Conservation (phyloP, 2,113 vertebrate species). For the Labeo catla region DNA sequence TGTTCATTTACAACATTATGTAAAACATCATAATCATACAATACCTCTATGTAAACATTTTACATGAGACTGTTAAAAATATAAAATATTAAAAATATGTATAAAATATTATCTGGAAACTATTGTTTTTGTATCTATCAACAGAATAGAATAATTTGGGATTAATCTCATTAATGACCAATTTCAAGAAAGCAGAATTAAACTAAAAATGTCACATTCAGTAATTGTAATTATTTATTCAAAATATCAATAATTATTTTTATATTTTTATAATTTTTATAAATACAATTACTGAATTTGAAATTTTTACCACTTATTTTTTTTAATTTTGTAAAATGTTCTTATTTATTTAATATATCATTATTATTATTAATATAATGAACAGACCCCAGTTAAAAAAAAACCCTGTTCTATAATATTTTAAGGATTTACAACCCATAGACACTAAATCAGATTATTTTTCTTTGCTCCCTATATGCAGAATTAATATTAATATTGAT, state of each 20-base stretch:
- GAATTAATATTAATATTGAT: too few relatives aligned
- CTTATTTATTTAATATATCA: neutral
- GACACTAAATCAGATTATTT: neutral
- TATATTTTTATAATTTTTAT: too few relatives aligned
- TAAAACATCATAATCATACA: neutral
- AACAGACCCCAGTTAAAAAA: neutral
- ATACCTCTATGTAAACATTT: neutral
- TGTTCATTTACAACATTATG: neutral
- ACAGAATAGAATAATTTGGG: neutral
- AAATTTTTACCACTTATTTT: too few relatives aligned
- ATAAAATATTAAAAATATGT: neutral
- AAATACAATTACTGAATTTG: too few relatives aligned
- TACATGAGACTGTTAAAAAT: neutral
- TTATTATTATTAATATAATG: neutral
- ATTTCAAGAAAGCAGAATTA: neutral
- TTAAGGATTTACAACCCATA: neutral
- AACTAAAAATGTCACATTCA: neutral
- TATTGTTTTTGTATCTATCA: neutral
- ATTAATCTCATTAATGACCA: neutral
- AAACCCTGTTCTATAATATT: neutral
- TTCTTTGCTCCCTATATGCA: neutral
- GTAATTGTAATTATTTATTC: too few relatives aligned
- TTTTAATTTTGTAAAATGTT: neutral
- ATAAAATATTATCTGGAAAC: neutral
- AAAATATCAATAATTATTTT: too few relatives aligned